Evolutionary conservation across 2,113 vertebrate species (phyloP).

Genomic region (Diphyllodes magnificus): DNA sequence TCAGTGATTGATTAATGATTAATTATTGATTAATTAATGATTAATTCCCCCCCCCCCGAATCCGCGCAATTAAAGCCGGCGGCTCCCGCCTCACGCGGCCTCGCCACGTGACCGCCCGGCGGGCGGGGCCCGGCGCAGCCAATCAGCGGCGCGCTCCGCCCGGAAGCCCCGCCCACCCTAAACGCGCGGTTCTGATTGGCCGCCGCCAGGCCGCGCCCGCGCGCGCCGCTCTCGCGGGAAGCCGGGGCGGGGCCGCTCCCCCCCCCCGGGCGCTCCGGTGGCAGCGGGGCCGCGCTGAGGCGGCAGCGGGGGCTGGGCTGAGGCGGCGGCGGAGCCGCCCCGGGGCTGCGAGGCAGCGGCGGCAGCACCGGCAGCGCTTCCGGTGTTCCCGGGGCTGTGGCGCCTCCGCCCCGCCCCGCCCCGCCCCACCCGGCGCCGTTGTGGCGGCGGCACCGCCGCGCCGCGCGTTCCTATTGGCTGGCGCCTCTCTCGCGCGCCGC

Average conservation of each 20-base stretch:
- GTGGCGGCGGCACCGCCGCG: neutral
- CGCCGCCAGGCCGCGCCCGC: too few relatives aligned
- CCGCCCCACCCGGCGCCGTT: neutral
- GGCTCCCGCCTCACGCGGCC: neutral
- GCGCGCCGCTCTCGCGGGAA: neutral
- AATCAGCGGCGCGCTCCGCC: neutral
- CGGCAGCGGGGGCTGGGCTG: neutral
- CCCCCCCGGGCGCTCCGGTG: neutral
- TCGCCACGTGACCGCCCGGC: fast-evolving
- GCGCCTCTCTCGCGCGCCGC: neutral
- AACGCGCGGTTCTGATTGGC: neutral
- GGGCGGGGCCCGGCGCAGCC: fast-evolving
- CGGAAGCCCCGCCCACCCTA: neutral
- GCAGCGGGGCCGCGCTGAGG: neutral
- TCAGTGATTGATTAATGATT: neutral
- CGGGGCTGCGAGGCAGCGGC: neutral
- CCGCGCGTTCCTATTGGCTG: neutral
- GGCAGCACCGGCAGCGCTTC: neutral
- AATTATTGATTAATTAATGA: neutral
- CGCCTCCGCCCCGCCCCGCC: neutral
- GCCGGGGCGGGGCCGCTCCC: neutral
- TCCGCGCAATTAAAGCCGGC: fast-evolving
- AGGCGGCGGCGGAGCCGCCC: neutral
- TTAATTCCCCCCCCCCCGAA: neutral
- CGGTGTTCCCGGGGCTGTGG: too few relatives aligned